Conservation (phyloP, 2,113 vertebrate species). For the Rafetus swinhoei region DNA sequence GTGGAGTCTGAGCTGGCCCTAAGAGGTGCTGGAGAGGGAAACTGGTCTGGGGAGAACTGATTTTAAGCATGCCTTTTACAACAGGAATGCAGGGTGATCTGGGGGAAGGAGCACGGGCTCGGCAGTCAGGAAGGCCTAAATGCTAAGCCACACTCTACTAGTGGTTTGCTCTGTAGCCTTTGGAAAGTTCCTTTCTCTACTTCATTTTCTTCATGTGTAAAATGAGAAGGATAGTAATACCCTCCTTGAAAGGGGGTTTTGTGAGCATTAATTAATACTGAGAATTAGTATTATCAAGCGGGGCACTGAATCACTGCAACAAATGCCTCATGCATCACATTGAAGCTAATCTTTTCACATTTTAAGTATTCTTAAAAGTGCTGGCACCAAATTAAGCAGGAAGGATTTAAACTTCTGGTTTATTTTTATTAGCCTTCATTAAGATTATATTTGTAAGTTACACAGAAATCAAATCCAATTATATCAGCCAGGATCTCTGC, state of each 20-base stretch:
- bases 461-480: constrained; percentile 3
- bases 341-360: constrained; percentile 58
- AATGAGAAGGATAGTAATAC: neutral
- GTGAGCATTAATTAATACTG: neutral
- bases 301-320: constrained; percentile 57
- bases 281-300: constrained; percentile 45
- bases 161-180: neutral
- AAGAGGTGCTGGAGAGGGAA: neutral
- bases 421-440: constrained; percentile 19
- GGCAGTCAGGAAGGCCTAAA: fast-evolving
- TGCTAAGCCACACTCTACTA: neutral
- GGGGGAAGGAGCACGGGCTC: neutral
- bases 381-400: constrained; percentile 46
- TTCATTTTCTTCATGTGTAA: neutral
- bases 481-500: neutral
- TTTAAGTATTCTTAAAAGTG: constrained; percentile 41
- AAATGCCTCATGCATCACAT: constrained; percentile 62
- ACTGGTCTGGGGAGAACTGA: neutral
- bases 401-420: neutral
- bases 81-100: neutral
- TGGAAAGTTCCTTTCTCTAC: neutral
- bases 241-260: neutral
- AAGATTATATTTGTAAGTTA: constrained; percentile 38
- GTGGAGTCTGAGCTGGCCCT: neutral
- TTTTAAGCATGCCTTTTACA: neutral